Evolutionary conservation across 2,797 vertebrate genomes (phyloP), one percentile per base, ranked within the genome.

Genomic region (Enteromius treurensis): DNA sequence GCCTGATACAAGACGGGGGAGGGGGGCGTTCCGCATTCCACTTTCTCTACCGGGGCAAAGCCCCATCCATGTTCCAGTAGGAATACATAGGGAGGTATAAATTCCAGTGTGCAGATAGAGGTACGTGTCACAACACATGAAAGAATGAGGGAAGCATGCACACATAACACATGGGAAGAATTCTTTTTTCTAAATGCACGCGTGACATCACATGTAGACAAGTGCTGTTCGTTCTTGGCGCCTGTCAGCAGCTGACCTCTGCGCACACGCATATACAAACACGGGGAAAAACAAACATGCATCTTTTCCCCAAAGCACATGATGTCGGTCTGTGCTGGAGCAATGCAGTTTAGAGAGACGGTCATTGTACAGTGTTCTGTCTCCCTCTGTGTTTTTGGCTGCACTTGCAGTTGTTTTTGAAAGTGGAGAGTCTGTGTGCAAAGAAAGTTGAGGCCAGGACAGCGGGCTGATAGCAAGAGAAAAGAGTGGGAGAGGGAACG

Each of bases 391-490:
- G 90, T 87, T 86, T 86, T 69, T 93, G 90, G 91, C 90, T 88
- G 86, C 89, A 87, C 89, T 87, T 82, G 37, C 80, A 87, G 88
- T 90, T 92, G 88, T 91, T 92, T 92, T 92, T 91, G 87, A 90
- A 93, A 90, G 32, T 47, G 87, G 34, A 88, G 84, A 90, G 79
- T 91, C 87, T 84, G 80, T 88, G 87, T 90, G 87, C 85, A 92
- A 90, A 92, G 88, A 90, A 82, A 86, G 91, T 88, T 87, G 86
- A 87, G 88, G 89, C 87, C 83, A 89, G 82, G 86, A 83, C 90
- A 81, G 84, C 84, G 81, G 81, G 87, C 76, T 77, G 81, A 87
- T 7, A 75, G 76, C 26, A 0, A 82, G 68, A 79, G 77, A 88
- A 88, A 81, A 85, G 86, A 69, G 73, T 80, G 79, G 62, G 62